These are phyloP conservation scores for Cerceris rybyensis DNA, from an alignment of 2,888 invertebrate genomes.

Conservation along the genomic window DNA sequence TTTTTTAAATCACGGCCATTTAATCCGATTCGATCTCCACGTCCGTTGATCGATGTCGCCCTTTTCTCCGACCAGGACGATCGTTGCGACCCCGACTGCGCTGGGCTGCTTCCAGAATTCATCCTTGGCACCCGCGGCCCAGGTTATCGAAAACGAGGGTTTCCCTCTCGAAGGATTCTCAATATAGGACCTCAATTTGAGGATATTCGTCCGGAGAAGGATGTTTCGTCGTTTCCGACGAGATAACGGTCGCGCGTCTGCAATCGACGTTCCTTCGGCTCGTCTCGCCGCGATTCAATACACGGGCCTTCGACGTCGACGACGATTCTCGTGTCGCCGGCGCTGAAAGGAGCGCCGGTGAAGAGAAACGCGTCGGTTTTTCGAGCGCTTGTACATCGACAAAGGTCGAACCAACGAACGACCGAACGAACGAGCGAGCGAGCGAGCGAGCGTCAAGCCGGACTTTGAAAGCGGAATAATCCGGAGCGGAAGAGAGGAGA, in stretches of 20 bases:
- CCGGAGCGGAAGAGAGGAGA: slow-evolving; percentile 7
- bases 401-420: slow-evolving; percentile 32
- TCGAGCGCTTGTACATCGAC: slow-evolving; percentile 27
- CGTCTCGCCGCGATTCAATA: slow-evolving; percentile 55
- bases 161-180: background rate
- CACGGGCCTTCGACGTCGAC: slow-evolving; percentile 26
- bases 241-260: slow-evolving; percentile 21
- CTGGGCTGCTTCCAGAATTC: no score
- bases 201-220: slow-evolving; percentile 10
- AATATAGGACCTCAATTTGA: no score
- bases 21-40: slow-evolving; percentile 15
- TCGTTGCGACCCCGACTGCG: background rate
- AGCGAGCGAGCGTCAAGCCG: slow-evolving; percentile 1
- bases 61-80: slow-evolving; percentile 2
- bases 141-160: background rate
- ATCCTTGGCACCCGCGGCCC: no score
- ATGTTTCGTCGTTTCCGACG: no score
- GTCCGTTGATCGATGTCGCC: slow-evolving; percentile 28
- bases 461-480: slow-evolving; percentile 27
- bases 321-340: background rate
- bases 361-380: slow-evolving; percentile 21
- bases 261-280: slow-evolving; percentile 55
- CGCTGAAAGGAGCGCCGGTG: slow-evolving; percentile 11
- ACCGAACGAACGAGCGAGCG: background rate
- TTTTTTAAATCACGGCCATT: slow-evolving; percentile 3